Evolutionary conservation across 2,113 vertebrate species (phyloP).

Genomic region (Leucopsar rothschildi): DNA sequence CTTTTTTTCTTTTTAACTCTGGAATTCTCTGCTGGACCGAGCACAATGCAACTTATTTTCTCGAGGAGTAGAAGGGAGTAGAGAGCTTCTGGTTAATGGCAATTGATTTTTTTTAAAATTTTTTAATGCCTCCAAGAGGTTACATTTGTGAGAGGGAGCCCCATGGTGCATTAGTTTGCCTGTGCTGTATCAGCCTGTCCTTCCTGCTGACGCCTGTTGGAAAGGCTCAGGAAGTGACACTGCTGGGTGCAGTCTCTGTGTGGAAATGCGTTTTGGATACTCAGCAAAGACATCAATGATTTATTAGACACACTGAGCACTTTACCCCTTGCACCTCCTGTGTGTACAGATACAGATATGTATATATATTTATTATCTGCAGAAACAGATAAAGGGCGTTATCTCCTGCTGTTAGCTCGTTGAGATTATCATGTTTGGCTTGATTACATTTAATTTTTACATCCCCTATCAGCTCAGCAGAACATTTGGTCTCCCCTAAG

Average conservation of each 20-base stretch:
- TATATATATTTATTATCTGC: background rate
- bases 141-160: background rate
- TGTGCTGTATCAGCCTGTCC: background rate
- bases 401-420: background rate
- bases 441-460: background rate
- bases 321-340: background rate
- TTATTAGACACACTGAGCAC: background rate
- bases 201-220: background rate
- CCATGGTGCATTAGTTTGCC: background rate
- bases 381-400: background rate
- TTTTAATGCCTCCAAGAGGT: background rate
- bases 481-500: background rate
- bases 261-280: background rate
- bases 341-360: background rate
- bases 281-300: background rate
- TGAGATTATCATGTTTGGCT: background rate
- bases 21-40: background rate
- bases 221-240: background rate
- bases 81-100: background rate
- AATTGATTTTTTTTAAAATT: background rate
- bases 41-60: background rate
- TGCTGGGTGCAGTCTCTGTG: background rate
- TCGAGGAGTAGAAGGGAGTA: background rate
- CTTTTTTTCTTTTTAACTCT: background rate
- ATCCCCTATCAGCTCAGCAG: background rate